Evolutionary conservation across 2,888 invertebrate species (phyloP), one percentile per base, ranked within the genome.

Genomic region (Ochlodes sylvanus): DNA sequence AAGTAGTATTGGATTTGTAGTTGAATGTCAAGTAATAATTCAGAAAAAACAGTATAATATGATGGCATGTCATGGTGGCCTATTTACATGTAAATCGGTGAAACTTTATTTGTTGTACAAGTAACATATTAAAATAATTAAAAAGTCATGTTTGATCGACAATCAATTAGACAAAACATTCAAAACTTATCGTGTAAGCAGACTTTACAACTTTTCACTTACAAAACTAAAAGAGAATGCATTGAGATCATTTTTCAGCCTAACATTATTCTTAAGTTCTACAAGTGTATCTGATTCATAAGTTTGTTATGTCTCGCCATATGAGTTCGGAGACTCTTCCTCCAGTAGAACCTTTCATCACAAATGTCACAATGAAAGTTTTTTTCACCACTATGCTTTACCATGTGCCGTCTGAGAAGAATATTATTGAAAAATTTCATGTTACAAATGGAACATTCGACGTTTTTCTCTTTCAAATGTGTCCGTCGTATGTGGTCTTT

Each of bases 301-400:
- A 83, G 83, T 60, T 87, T 91, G 71, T 73, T 85, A 77, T 92
- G 93, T 71, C 89, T 85, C 34, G 84, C 89, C 79, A 94, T 90
- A 73, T 96, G 96, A 0, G 94, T 94, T 15, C 94, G 92, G 38
- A 96, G 81, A 75, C 95, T 94, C 64, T 95, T 95, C 66, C 94
- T 90, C 83, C 95, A 95, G 47, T 94, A 94, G 71, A 95, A 94
- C 73, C 94, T 89, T 70, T 94, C 94, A 0, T 94, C 94, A 68
- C 95, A 95, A 1, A 94, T 84, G 57, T 95, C 94, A 71, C 95
- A 95, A 62, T 95, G 93, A 69, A 94, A 94, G 57, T 92, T 93
- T 67, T 94, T 94, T 47, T 94, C 94, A 1, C 94, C 94, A 52
- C 92, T 92, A 66, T 92, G 92, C 60, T 90, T 92, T 0, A 91